These are phyloP conservation scores for Lamellibrachia columna DNA, from an alignment of 2,888 invertebrate genomes.

Conservation along the genomic window DNA sequence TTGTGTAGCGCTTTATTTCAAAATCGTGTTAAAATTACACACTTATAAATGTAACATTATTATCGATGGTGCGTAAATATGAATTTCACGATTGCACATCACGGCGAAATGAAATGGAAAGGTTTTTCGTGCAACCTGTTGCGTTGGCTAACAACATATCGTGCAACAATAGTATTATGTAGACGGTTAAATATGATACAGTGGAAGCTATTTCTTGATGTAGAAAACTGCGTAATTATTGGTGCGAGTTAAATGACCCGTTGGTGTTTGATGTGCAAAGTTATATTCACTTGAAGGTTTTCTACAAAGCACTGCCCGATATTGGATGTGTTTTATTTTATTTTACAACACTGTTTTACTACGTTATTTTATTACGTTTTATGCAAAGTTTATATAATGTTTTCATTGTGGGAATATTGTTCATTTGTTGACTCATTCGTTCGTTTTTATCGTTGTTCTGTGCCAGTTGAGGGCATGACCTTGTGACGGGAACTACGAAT, in stretches of 20 bases:
- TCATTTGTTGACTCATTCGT: neutral
- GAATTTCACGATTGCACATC: neutral
- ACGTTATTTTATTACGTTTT: neutral
- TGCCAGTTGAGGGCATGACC: too few species aligned
- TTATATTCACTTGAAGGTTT: neutral
- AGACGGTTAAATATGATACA: neutral
- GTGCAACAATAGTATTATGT: neutral
- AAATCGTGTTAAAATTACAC: neutral
- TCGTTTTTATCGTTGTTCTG: neutral
- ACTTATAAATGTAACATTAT: neutral
- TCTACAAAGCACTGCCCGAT: neutral
- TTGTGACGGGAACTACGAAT: neutral
- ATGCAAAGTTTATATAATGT: neutral
- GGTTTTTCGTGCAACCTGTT: neutral
- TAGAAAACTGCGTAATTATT: too few species aligned
- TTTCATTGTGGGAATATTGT: conserved; percentile 3
- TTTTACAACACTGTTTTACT: conserved; percentile 6
- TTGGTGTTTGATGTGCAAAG: neutral
- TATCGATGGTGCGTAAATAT: neutral
- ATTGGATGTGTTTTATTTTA: neutral
- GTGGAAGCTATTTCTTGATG: neutral
- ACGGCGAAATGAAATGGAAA: neutral
- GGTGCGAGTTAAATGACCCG: neutral
- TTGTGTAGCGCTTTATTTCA: too few species aligned
- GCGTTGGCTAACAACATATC: neutral